phyloP scores from a whole-genome alignment of 2,888 invertebrate species.

The Drosophila phalerata region DNA sequence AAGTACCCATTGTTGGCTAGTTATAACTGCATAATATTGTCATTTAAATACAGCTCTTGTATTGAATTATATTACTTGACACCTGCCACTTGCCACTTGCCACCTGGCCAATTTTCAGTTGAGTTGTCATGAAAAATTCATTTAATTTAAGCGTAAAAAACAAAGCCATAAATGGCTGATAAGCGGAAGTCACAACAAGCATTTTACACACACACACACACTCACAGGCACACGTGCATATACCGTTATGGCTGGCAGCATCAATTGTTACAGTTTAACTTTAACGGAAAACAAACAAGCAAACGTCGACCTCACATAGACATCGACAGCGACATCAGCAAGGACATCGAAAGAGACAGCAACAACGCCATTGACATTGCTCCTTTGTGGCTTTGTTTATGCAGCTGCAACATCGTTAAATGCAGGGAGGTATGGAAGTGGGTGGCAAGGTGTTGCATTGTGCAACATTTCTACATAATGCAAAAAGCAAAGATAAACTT shows the following conservation, averaged over 20 bases:
- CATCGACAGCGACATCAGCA: conserved; percentile 4
- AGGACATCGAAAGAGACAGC: conserved; percentile 17
- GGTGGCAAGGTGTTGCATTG: conserved; percentile 7
- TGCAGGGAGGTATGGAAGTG: conserved; percentile 9
- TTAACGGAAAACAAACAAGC: conserved; percentile 64
- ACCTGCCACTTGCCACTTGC: conserved; percentile 13
- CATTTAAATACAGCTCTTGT: conserved; percentile 4
- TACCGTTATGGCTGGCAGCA: conserved; percentile 46
- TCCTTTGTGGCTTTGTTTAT: conserved; percentile 67
- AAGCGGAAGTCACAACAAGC: conserved; percentile 42
- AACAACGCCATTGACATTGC: conserved; percentile 51
- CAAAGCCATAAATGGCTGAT: conserved; percentile 72
- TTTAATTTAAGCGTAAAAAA: conserved; percentile 64
- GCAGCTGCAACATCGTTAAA: conserved; percentile 64
- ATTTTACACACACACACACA: conserved; percentile 15
- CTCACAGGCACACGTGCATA: background rate
- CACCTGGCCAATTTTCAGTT: conserved; percentile 13
- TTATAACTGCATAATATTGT: conserved; percentile 9
- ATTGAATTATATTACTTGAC: conserved; percentile 23
- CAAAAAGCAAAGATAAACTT: background rate
- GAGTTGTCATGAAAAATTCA: conserved; percentile 54
- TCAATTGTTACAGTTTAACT: conserved; percentile 69
- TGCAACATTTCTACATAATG: conserved; percentile 1
- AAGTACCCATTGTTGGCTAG: conserved; percentile 63
- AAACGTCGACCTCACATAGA: conserved; percentile 22